Base-by-base conservation (phyloP, 2,797 vertebrate species). In the Rhinoraja longicauda region DNA sequence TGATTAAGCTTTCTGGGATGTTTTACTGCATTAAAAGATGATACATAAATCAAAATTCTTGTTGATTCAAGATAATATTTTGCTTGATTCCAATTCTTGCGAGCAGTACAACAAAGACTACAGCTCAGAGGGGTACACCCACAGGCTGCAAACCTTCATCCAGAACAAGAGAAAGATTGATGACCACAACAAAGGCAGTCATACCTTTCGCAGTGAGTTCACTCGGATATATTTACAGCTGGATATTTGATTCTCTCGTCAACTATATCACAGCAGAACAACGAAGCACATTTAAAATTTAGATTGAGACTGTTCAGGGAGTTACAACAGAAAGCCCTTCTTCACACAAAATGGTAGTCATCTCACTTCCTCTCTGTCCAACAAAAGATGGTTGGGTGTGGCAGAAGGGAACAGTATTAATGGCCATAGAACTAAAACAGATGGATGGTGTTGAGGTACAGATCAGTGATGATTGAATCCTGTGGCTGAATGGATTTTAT, bases 111-210 rank as follows among this genome's bases (percentile, higher is more conserved):
- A 86, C 1, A 96, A 95, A 93, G 90, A 0, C 0, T 97, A 97
- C 94, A 5, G 86, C 26, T 15, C 81, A 0, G 29, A 0, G 0
- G 96, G 96, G 76, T 95, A 95, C 90, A 82, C 70, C 0, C 94
- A 26, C 24, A 4, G 96, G 88, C 93, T 96, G n/a, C 95, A 93
- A 77, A 53, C 84, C n/a, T 97, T 97, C 64, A 36, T 93, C 4
- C 36, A 0, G 82, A 95, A 96, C 93, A 95, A 94, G 70, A 93
- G 93, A 93, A 94, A 0, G 73, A 93, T 97, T 1, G 94, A 95
- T 0, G 93, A 94, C 88, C 96, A 97, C 95, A 97, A 97, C 32
- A 94, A 94, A 0, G 93, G 94, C 70, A 96, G 96, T 93, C 95
- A 95, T 95, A 95, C 95, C 0, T 97, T 94, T 84, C 94, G 95